Conservation (phyloP, 1,140 invertebrate genomes). For the Geopemphigus sp. region DNA sequence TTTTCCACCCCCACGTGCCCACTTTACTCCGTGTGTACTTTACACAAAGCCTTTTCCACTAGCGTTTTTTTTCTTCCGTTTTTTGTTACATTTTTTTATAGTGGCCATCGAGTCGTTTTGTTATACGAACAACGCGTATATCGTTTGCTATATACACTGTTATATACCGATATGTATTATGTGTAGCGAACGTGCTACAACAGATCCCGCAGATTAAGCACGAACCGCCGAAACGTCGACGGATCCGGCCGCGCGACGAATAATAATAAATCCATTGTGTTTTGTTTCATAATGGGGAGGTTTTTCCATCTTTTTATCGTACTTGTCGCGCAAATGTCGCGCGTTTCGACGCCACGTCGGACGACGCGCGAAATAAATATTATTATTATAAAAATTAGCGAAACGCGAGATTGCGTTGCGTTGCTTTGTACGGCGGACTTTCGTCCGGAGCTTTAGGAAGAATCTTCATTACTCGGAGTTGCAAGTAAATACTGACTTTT, state of each 20-base stretch:
- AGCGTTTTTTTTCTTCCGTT: background rate
- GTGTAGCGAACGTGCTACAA: conserved; percentile 14
- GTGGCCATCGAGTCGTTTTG: conserved; percentile 46
- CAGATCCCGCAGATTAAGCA: conserved; percentile 46
- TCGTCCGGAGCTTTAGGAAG: too few species aligned
- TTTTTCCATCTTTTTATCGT: conserved; percentile 10
- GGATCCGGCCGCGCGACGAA: background rate
- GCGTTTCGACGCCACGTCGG: background rate
- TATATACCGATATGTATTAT: background rate
- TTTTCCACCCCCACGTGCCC: background rate
- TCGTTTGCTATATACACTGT: background rate
- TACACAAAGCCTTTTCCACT: conserved; percentile 40
- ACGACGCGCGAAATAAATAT: background rate
- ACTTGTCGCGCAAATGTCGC: conserved; percentile 18
- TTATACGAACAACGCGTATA: conserved; percentile 4
- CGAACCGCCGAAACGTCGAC: conserved; percentile 17
- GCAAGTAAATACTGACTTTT: too few species aligned
- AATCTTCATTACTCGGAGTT: too few species aligned
- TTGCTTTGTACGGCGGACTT: too few species aligned
- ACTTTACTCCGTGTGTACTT: conserved; percentile 28
- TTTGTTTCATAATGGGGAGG: background rate
- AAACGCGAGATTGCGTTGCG: background rate
- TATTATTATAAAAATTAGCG: background rate
- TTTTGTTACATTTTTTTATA: conserved; percentile 12
- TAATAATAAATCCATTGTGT: conserved; percentile 31